Conservation (phyloP, 2,888 invertebrate genomes). For the Eledona agricola region DNA sequence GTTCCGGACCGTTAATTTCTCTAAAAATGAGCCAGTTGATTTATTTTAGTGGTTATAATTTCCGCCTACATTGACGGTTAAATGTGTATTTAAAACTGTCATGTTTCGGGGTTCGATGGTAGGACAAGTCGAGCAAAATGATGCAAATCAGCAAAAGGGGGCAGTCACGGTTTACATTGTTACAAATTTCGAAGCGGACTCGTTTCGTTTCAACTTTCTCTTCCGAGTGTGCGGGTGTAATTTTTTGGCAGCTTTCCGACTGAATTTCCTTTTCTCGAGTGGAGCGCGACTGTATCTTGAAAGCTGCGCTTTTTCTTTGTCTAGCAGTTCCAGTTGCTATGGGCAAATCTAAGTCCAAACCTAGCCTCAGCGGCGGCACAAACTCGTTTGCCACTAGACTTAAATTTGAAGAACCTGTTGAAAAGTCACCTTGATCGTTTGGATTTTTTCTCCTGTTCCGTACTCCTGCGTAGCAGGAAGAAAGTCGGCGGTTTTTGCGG, state of each 20-base stretch:
- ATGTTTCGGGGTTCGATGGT: too few species aligned
- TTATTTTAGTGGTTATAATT: too few species aligned
- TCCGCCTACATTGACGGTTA: too few species aligned
- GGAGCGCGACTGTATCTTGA: not conserved
- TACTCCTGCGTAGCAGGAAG: constrained; percentile 27
- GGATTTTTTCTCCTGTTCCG: too few species aligned
- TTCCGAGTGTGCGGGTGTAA: constrained; percentile 23
- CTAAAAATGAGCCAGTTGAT: too few species aligned
- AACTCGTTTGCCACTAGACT: constrained; percentile 37
- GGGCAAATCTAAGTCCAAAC: constrained; percentile 34
- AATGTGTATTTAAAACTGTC: too few species aligned
- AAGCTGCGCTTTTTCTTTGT: constrained; percentile 17
- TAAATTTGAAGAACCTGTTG: constrained; percentile 31
- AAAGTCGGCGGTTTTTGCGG: constrained; percentile 27
- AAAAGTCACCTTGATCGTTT: constrained; percentile 30
- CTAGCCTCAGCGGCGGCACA: constrained; percentile 32
- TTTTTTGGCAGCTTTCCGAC: constrained; percentile 23
- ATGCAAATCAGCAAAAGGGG: too few species aligned
- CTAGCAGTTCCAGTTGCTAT: constrained; percentile 34
- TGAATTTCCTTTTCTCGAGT: constrained; percentile 16
- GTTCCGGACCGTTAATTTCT: too few species aligned
- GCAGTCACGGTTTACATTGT: too few species aligned
- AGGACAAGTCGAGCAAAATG: too few species aligned
- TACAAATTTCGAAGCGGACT: constrained; percentile 17
- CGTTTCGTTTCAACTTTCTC: constrained; percentile 22